Base-by-base conservation (phyloP, 2,113 vertebrate species). In the Hoplias malabaricus region DNA sequence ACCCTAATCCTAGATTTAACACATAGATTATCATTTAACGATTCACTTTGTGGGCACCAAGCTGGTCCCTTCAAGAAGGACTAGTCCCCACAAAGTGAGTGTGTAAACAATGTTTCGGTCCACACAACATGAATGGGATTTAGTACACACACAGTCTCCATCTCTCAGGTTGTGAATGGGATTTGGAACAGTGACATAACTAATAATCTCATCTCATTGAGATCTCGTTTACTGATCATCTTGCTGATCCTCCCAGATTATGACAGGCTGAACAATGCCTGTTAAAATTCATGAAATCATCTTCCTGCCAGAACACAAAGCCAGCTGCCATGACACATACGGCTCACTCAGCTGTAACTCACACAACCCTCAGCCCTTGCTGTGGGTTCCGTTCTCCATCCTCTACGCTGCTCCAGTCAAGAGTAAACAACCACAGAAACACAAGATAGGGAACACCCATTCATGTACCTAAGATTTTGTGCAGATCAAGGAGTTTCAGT, bases 131-230 rank as follows among this genome's bases (percentile, higher is more conserved):
- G n/a, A n/a, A n/a, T n/a, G n/a, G n/a, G n/a, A n/a, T n/a, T n/a
- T n/a, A n/a, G n/a, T n/a, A 38, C 4, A 21, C 33, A 38, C 33
- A 42, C 2, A 46, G 2, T 56, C 42, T 43, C 19, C 33, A 10
- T 21, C 6, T 3, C 34, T 59, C n/a, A 11, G 29, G 12, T 33
- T 46, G 10, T 42, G 19, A 73, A 61, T 46, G 11, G 43, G 25
- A 27, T 63, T 65, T 65, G 13, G 21, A 14, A 36, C 9, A 31
- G 34, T 65, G 31, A 34, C 36, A 53, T 65, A 65, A 48, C 33
- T 56, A n/a, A 71, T 23, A 40, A 56, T 72, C n/a, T 31, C 43
- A 56, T 72, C n/a, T 31, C 43, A 29, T 36, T 57, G 23, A 34
- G 38, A 16, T 71, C 48, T 50, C 31, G 40, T 34, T 56, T 72